phyloP scores from a whole-genome alignment of 2,113 vertebrate genomes.

The Cynoglossus semilaevis region DNA sequence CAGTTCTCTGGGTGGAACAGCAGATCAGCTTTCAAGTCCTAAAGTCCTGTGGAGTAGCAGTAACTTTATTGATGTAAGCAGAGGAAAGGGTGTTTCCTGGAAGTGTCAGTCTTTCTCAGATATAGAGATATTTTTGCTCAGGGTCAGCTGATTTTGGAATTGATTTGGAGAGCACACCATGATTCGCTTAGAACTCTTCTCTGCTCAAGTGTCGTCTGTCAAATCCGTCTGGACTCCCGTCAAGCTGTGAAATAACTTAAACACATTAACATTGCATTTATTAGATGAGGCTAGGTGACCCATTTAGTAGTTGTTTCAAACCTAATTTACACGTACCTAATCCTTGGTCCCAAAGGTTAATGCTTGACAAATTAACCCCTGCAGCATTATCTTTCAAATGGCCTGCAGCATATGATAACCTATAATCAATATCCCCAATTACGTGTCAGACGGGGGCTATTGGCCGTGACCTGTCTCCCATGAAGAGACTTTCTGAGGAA shows the following conservation, averaged over 20 bases:
- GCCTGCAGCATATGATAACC: conserved; percentile 80
- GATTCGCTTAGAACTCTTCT: conserved; percentile 9
- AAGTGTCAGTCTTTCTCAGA: conserved; percentile 62
- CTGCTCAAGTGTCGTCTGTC: conserved; percentile 22
- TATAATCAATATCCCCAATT: conserved; percentile 86
- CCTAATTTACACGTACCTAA: conserved; percentile 75
- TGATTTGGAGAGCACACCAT: conserved; percentile 24
- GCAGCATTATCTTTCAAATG: conserved; percentile 81
- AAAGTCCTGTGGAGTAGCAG: conserved; percentile 31
- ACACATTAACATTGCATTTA: conserved; percentile 64
- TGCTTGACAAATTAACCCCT: conserved; percentile 82
- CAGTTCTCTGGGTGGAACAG: conserved; percentile 16
- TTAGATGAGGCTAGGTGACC: conserved; percentile 64
- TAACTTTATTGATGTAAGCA: conserved; percentile 31
- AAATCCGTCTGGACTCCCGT: conserved; percentile 23
- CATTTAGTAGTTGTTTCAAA: conserved; percentile 77
- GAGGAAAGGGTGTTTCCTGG: conserved; percentile 60
- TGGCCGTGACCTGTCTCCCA: conserved; percentile 77
- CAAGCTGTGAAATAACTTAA: conserved; percentile 60
- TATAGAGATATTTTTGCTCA: conserved; percentile 47
- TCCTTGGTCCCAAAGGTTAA: conserved; percentile 76
- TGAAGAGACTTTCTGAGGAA: conserved; percentile 74
- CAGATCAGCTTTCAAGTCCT: conserved; percentile 50
- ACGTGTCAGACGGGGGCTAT: conserved; percentile 75
- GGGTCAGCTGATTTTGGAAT: conserved; percentile 41